Conservation (phyloP, 2,888 invertebrate genomes). For the Hypolimnas misippus region DNA sequence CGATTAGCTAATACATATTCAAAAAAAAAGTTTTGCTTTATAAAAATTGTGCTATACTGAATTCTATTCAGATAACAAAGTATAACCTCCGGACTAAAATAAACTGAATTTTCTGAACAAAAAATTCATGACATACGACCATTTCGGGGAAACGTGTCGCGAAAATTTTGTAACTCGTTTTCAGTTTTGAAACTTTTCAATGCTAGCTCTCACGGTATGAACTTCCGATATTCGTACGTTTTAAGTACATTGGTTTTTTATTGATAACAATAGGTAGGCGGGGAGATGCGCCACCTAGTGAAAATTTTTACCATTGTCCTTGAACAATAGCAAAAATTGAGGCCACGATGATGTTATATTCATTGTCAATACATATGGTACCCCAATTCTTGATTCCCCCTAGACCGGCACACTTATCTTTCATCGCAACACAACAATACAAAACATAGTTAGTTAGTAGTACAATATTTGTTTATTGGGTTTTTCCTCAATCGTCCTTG, state of each 20-base stretch:
- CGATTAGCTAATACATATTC: background rate
- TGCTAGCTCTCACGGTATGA: constrained; percentile 9
- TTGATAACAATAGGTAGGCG: too few relatives aligned
- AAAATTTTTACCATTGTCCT: background rate
- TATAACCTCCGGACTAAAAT: constrained; percentile 14
- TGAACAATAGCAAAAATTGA: background rate
- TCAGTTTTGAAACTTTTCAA: constrained; percentile 26
- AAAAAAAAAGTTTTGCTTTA: background rate
- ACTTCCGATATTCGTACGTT: constrained; percentile 13
- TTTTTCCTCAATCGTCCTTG: too few relatives aligned
- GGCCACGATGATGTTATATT: background rate
- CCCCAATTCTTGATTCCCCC: too few relatives aligned
- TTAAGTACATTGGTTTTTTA: constrained; percentile 5
- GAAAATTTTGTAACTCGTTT: constrained; percentile 27
- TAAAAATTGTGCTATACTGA: constrained; percentile 1
- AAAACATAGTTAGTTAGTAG: too few relatives aligned
- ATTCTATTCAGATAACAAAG: constrained; percentile 11
- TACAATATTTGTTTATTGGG: too few relatives aligned
- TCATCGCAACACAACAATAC: too few relatives aligned
- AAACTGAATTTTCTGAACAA: constrained; percentile 18
- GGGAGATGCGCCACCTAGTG: background rate
- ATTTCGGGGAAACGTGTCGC: constrained; percentile 25
- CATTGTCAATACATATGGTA: too few relatives aligned
- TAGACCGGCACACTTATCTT: too few relatives aligned
- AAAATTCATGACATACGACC: constrained; percentile 22